phyloP scores from a whole-genome alignment of 2,797 vertebrate species.

The Dendrocincla fuliginosa region DNA sequence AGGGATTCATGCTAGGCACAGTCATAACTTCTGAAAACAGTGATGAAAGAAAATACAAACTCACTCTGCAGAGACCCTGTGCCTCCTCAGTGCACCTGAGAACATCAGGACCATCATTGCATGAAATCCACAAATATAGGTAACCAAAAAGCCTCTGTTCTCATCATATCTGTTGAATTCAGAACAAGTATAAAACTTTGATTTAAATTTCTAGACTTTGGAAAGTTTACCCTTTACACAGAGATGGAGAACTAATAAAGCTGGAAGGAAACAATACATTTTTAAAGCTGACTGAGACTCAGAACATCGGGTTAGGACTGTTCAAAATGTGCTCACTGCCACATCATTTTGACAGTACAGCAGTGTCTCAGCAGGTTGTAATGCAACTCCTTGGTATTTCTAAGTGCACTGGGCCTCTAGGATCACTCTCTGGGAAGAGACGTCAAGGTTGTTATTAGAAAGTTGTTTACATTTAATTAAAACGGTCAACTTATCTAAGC shows the following conservation, averaged over 20 bases:
- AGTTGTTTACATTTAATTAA: conserved; percentile 67
- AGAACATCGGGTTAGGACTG: conserved; percentile 43
- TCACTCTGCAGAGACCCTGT: neutral
- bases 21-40: neutral
- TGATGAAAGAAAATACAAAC: neutral
- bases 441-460: conserved; percentile 22
- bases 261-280: conserved; percentile 61
- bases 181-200: conserved; percentile 11
- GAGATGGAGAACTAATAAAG: conserved; percentile 50
- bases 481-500: conserved; percentile 15
- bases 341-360: conserved; percentile 70
- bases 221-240: conserved; percentile 29
- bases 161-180: neutral
- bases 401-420: conserved; percentile 66
- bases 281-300: conserved; percentile 66
- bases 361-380: conserved; percentile 65
- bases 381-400: conserved; percentile 64
- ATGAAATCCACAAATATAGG: neutral
- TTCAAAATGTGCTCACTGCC: conserved; percentile 16
- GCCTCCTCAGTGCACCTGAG: neutral
- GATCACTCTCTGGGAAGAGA: conserved; percentile 62
- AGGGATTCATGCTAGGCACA: accelerated
- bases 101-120: neutral
- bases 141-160: neutral
- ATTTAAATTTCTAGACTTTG: neutral